Evolutionary conservation across 37 sponge, comb jelly and placozoan genomes (phyloP).

Genomic region (Haliclona indistincta): DNA sequence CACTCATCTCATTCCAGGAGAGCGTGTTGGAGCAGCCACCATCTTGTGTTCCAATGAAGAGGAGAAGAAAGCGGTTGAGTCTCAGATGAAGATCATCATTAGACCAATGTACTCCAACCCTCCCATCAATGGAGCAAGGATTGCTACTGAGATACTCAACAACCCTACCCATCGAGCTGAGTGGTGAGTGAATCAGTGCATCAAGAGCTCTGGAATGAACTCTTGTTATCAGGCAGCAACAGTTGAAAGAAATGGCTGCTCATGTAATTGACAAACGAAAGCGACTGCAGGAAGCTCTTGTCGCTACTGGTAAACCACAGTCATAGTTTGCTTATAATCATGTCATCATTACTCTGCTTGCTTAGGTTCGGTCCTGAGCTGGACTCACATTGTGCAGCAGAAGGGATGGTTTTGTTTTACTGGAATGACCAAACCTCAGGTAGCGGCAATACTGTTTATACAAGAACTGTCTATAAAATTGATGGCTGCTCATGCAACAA

Average conservation of each 20-base stretch:
- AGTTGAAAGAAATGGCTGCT: not conserved
- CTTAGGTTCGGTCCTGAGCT: not conserved
- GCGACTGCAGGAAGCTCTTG: not conserved
- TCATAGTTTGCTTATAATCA: no score
- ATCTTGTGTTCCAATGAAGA: constrained; percentile 49
- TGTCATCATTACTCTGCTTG: no score
- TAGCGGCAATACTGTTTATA: no score
- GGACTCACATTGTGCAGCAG: not conserved
- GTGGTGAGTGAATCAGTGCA: constrained; percentile 57
- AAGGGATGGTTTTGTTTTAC: not conserved
- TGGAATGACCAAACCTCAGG: not conserved
- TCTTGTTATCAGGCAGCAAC: not conserved
- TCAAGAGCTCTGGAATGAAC: not conserved
- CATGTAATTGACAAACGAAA: not conserved
- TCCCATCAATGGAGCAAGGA: constrained; percentile 85
- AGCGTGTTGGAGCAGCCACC: constrained; percentile 82
- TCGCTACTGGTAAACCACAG: not conserved
- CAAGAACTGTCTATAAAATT: no score
- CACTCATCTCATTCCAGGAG: constrained; percentile 44
- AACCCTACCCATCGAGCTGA: constrained; percentile 70
- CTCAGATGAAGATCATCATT: constrained; percentile 92
- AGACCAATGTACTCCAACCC: constrained; percentile 97
- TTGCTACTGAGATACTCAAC: constrained; percentile 83
- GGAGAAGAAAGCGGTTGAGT: constrained; percentile 83
- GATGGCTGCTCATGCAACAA: no score